Evolutionary conservation across 2,113 vertebrate species (phyloP).

Genomic region (Pterocles burchelli): DNA sequence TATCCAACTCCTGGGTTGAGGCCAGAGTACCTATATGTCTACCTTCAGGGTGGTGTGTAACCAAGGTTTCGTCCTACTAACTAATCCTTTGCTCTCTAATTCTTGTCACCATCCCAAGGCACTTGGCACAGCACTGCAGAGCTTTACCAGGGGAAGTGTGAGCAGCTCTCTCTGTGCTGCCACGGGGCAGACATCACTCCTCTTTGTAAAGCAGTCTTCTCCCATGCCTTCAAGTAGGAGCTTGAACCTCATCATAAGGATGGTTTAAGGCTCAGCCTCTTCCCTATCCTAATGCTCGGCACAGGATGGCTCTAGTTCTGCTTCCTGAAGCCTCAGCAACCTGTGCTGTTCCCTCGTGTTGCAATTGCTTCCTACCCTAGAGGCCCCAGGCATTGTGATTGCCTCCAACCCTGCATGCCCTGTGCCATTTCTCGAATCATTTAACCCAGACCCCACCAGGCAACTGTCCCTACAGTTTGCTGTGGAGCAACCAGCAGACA

Average conservation of each 20-base stretch:
- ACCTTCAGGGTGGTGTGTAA: not conserved
- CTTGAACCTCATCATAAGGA: not conserved
- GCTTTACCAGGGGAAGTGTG: not conserved
- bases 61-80: not conserved
- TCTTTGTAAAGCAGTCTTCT: not conserved
- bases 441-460: not conserved
- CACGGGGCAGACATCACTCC: not conserved
- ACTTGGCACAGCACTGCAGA: not conserved
- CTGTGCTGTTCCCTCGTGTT: accelerated
- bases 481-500: not conserved
- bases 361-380: not conserved
- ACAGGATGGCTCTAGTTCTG: not conserved
- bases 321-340: not conserved
- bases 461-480: not conserved
- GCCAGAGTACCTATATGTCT: not conserved
- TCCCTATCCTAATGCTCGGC: not conserved
- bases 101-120: not conserved
- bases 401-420: not conserved
- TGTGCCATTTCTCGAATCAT: not conserved
- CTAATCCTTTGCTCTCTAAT: not conserved
- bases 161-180: not conserved
- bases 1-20: not conserved
- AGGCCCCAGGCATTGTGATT: not conserved
- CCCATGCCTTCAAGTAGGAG: not conserved
- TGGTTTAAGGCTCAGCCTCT: not conserved